phyloP scores from a whole-genome alignment of 2,113 vertebrate species.

The Chaenogobius annularis region DNA sequence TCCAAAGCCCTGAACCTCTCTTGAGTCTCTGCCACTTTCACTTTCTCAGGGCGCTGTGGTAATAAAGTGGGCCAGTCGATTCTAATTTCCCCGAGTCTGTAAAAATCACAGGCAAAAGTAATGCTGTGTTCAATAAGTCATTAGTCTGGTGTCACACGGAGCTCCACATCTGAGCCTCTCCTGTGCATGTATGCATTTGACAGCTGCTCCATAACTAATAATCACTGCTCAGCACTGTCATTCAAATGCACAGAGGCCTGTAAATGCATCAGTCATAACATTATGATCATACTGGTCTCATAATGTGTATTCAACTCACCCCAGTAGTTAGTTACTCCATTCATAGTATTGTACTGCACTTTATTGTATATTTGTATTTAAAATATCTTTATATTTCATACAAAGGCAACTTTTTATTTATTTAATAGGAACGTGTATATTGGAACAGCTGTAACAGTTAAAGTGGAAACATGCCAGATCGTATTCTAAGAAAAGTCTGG shows the following conservation, averaged over 20 bases:
- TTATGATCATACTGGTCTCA: neutral
- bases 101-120: constrained; percentile 48
- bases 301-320: too few relatives aligned
- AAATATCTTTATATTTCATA: too few relatives aligned
- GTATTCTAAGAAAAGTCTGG: too few relatives aligned
- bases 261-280: neutral
- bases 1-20: neutral
- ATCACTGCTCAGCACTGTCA: constrained; percentile 42
- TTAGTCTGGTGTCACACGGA: constrained; percentile 38
- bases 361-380: too few relatives aligned
- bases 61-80: constrained; percentile 58
- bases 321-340: too few relatives aligned
- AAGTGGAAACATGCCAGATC: too few relatives aligned
- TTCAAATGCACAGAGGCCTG: constrained; percentile 30
- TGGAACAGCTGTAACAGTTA: too few relatives aligned
- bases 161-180: neutral
- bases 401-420: too few relatives aligned
- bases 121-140: constrained; percentile 56
- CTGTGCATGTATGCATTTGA: constrained; percentile 26
- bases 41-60: constrained; percentile 26
- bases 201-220: constrained; percentile 28
- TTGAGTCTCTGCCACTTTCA: constrained; percentile 17
- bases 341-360: too few relatives aligned
- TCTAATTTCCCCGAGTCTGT: constrained; percentile 52
- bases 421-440: too few relatives aligned